phyloP scores from a whole-genome alignment of 2,888 invertebrate genomes.

The Andrena chrysosceles region DNA sequence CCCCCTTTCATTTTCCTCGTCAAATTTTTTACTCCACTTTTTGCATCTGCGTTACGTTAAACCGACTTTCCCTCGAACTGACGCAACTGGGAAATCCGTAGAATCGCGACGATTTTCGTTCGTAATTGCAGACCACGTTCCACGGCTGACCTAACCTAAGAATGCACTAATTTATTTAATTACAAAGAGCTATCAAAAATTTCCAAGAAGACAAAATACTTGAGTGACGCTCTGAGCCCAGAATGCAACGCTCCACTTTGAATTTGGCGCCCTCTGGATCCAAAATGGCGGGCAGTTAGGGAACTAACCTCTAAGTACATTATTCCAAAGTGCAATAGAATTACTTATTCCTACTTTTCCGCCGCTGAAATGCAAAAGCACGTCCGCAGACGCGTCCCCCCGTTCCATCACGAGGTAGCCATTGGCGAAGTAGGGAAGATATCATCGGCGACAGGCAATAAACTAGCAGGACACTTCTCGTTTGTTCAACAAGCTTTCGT shows the following conservation, averaged over 20 bases:
- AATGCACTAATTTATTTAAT: not conserved
- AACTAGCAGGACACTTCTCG: conserved; percentile 61
- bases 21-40: conserved; percentile 15
- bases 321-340: not conserved
- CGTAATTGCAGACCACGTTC: too few species aligned
- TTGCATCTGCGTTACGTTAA: not conserved
- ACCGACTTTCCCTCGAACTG: conserved; percentile 41
- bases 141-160: too few species aligned
- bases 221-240: too few species aligned
- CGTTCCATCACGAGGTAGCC: conserved; percentile 1
- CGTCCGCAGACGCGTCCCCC: not conserved
- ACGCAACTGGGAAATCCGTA: conserved; percentile 23
- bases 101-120: not conserved
- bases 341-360: not conserved
- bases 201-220: too few species aligned
- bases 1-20: conserved; percentile 33
- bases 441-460: conserved; percentile 39
- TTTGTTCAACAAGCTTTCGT: conserved; percentile 63
- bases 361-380: not conserved
- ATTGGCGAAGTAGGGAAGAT: conserved; percentile 5
- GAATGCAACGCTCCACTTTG: too few species aligned
- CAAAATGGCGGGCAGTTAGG: too few species aligned
- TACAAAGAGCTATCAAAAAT: too few species aligned
- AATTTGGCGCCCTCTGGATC: too few species aligned
- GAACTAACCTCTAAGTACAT: not conserved